Conservation (phyloP, 2,797 vertebrate species). For the Falco columbarius region DNA sequence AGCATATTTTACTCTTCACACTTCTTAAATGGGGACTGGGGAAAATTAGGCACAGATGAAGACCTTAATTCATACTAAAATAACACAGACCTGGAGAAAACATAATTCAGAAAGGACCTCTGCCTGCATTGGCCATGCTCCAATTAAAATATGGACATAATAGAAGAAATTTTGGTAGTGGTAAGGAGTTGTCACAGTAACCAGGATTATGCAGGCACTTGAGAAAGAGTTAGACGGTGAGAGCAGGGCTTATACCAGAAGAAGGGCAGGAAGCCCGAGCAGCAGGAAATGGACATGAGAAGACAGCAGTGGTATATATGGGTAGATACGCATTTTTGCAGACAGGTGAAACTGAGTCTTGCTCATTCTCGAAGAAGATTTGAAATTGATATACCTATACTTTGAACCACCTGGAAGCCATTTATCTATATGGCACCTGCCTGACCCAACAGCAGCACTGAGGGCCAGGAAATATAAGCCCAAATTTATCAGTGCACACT, state of each 20-base stretch:
- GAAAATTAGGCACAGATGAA: neutral
- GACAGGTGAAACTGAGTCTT: neutral
- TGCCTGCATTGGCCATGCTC: fast-evolving
- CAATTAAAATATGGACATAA: neutral
- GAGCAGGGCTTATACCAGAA: neutral
- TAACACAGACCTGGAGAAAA: neutral
- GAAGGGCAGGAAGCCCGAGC: neutral
- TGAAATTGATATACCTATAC: neutral
- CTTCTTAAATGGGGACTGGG: neutral
- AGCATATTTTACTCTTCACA: neutral
- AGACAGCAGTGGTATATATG: neutral
- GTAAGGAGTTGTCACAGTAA: neutral
- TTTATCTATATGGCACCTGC: neutral
- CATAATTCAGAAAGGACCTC: neutral
- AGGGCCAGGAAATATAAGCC: fast-evolving
- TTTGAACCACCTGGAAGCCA: neutral
- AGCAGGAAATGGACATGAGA: neutral
- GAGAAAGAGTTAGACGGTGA: neutral
- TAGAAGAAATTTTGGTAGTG: neutral
- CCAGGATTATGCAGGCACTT: neutral
- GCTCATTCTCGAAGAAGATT: neutral
- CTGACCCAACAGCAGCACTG: neutral
- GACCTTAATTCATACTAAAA: neutral
- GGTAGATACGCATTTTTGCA: neutral
- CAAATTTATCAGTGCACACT: neutral